Evolutionary conservation across 2,888 invertebrate species (phyloP).

Genomic region (Pseudococcus viburni): DNA sequence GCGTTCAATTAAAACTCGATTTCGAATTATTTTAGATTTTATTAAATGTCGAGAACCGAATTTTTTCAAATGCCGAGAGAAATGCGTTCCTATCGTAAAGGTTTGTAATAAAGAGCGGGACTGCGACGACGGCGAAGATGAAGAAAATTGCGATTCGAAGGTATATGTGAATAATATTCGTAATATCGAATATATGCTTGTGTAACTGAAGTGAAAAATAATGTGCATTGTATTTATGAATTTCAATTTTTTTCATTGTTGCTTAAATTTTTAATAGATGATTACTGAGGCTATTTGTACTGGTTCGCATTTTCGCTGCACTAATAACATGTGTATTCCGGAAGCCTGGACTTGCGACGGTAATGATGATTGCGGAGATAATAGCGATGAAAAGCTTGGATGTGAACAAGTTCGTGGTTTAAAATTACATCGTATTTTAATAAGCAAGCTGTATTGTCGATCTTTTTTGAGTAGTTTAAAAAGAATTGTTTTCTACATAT

Average conservation of each 20-base stretch:
- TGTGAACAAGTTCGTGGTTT: constrained; percentile 68
- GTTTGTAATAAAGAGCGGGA: constrained; percentile 77
- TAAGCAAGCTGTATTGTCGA: too few relatives aligned
- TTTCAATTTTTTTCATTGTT: not conserved
- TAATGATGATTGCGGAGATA: constrained; percentile 70
- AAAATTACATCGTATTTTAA: not conserved
- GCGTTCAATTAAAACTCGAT: not conserved
- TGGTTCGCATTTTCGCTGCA: constrained; percentile 55
- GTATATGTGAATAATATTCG: not conserved
- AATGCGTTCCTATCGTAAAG: constrained; percentile 76
- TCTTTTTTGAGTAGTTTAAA: not conserved
- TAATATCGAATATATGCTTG: not conserved
- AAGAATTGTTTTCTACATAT: not conserved
- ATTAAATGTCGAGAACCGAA: constrained; percentile 23
- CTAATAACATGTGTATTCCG: constrained; percentile 78
- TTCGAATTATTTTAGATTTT: constrained; percentile 29
- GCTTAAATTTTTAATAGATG: not conserved
- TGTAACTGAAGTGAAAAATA: not conserved
- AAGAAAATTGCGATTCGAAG: constrained; percentile 68
- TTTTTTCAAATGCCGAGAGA: constrained; percentile 68
- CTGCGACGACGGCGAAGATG: constrained; percentile 74
- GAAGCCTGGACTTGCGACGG: constrained; percentile 72
- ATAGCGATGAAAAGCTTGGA: constrained; percentile 73
- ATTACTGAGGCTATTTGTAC: not conserved
- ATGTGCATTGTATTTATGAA: not conserved